These are phyloP conservation scores for Diachrysia chrysitis DNA, from an alignment of 2,888 invertebrate genomes.

Conservation along the genomic window DNA sequence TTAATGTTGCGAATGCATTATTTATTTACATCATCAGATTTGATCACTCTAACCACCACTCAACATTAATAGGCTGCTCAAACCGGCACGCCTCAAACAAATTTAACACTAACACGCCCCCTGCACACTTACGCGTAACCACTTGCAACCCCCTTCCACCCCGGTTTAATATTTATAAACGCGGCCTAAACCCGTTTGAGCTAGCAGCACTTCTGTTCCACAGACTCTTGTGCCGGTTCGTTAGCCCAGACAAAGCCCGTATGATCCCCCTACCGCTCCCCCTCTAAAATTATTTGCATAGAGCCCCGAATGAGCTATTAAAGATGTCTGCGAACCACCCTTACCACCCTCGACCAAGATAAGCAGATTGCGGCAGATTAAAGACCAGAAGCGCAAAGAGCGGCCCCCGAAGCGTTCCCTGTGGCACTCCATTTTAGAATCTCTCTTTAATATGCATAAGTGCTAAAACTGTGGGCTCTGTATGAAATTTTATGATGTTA, in stretches of 20 bases:
- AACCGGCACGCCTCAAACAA: constrained; percentile 68
- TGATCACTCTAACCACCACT: constrained; percentile 56
- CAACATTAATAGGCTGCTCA: constrained; percentile 60
- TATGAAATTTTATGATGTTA: constrained; percentile 82
- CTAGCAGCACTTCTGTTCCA: constrained; percentile 85
- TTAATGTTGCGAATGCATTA: constrained; percentile 29
- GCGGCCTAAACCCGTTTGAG: constrained; percentile 81
- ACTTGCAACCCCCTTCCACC: constrained; percentile 65
- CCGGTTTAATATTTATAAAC: constrained; percentile 86
- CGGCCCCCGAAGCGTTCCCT: constrained; percentile 70
- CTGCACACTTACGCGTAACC: constrained; percentile 80
- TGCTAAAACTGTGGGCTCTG: constrained; percentile 78
- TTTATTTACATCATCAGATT: constrained; percentile 57
- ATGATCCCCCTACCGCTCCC: constrained; percentile 78
- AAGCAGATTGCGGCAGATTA: constrained; percentile 89
- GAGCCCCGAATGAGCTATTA: constrained; percentile 89
- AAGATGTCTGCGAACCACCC: constrained; percentile 83
- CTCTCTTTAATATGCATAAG: constrained; percentile 80
- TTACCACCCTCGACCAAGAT: constrained; percentile 77
- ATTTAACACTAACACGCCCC: constrained; percentile 71
- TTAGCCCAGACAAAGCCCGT: constrained; percentile 89
- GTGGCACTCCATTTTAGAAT: constrained; percentile 77
- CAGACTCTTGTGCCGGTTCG: constrained; percentile 86
- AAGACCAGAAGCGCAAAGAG: constrained; percentile 87
- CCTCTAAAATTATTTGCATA: constrained; percentile 88